These are phyloP conservation scores for Gobionotothen gibberifrons DNA, from an alignment of 2,797 vertebrate genomes.

Conservation along the genomic window DNA sequence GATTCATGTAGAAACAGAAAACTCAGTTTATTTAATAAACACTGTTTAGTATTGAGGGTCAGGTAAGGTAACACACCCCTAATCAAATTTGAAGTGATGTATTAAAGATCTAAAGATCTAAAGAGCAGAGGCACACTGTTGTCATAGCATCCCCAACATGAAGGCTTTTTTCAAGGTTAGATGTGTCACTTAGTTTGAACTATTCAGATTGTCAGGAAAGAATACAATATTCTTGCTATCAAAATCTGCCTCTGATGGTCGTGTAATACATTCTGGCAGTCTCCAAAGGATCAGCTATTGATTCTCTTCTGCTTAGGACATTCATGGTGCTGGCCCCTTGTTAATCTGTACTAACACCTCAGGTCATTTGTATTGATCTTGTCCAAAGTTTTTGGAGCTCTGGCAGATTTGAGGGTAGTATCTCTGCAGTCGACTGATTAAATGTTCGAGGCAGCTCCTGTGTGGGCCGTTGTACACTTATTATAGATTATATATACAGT, in stretches of 20 bases:
- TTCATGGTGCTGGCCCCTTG: background rate
- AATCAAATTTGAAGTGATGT: conserved; percentile 33
- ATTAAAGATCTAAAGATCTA: conserved; percentile 42
- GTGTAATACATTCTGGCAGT: conserved; percentile 11
- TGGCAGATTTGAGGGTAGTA: conserved; percentile 4
- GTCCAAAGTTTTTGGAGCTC: background rate
- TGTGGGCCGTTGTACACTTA: too few relatives aligned
- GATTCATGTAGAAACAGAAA: too few relatives aligned
- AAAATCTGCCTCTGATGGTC: background rate
- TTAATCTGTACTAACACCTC: conserved; percentile 22
- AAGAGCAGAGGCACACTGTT: conserved; percentile 10
- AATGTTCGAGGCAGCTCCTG: too few relatives aligned
- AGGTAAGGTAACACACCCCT: too few relatives aligned
- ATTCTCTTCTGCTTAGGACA: conserved; percentile 25
- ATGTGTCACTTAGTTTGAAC: conserved; percentile 28
- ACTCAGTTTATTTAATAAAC: too few relatives aligned
- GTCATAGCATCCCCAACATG: conserved; percentile 9
- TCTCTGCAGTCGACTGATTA: too few relatives aligned
- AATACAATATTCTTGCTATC: conserved; percentile 8
- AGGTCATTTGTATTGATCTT: conserved; percentile 25
- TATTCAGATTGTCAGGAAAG: conserved; percentile 12
- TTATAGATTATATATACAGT: background rate
- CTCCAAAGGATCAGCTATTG: conserved; percentile 12
- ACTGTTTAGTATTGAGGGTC: too few relatives aligned
- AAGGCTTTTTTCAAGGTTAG: conserved; percentile 34